phyloP scores from a whole-genome alignment of 2,888 invertebrate species.

The Digitonthophagus gazella region DNA sequence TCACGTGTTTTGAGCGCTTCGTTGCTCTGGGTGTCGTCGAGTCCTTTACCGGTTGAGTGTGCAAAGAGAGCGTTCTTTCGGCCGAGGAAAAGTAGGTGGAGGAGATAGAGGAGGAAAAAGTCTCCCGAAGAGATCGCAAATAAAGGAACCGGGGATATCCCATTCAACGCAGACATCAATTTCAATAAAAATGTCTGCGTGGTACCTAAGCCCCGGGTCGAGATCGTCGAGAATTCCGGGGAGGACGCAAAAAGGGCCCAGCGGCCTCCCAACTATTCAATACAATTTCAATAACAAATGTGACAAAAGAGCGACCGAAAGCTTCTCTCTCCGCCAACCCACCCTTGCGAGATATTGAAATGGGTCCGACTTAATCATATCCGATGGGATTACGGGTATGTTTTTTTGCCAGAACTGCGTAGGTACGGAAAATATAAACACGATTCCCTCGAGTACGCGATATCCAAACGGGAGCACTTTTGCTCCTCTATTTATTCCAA shows the following conservation, averaged over 20 bases:
- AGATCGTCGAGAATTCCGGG: slow-evolving; percentile 19
- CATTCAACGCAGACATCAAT: slow-evolving; percentile 47
- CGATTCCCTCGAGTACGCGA: background rate
- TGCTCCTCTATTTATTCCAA: background rate
- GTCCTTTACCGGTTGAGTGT: background rate
- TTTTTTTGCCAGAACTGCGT: background rate
- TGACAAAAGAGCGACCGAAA: background rate
- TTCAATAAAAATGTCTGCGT: slow-evolving; percentile 47
- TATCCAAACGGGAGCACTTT: background rate
- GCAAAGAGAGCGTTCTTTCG: background rate
- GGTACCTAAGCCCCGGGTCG: slow-evolving; percentile 27
- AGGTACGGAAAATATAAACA: background rate
- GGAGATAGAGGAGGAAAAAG: background rate
- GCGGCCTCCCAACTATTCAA: slow-evolving; percentile 15
- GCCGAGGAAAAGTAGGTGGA: background rate
- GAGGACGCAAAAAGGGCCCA: slow-evolving; percentile 31
- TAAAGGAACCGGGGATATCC: slow-evolving; percentile 42
- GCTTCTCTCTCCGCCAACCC: background rate
- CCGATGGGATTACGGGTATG: background rate
- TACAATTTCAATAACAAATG: slow-evolving; percentile 21
- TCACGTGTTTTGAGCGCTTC: slow-evolving; percentile 3
- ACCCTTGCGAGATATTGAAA: background rate
- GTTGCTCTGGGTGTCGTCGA: background rate
- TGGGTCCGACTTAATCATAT: background rate
- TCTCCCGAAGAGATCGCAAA: background rate